A percentile compares a stretch with the other conserved stretches of the same genome.
Evolutionary conservation across 2,888 invertebrate genomes (phyloP).

Genomic region (Chromoteleia sp.): DNA sequence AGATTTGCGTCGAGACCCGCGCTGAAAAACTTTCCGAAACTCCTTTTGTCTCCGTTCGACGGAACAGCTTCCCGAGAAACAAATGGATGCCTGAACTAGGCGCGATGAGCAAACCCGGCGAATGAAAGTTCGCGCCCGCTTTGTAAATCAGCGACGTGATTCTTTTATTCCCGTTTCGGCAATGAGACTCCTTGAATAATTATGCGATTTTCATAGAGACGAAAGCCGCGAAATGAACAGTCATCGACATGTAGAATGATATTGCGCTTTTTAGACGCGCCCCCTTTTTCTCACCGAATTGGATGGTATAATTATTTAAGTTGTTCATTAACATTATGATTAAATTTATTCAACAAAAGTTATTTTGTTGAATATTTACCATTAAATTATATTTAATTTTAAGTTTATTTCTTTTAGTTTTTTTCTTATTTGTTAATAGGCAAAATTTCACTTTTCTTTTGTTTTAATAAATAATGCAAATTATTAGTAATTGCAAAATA

Average conservation of each 20-base stretch:
- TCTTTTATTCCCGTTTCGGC: constrained; percentile 42
- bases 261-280: too few species aligned
- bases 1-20: constrained; percentile 39
- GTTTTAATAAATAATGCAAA: too few species aligned
- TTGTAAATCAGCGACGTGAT: constrained; percentile 52
- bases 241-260: neutral
- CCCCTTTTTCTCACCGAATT: too few species aligned
- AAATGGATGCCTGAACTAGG: constrained; percentile 40
- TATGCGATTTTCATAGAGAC: constrained; percentile 28
- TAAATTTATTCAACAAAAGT: too few species aligned
- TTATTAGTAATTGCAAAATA: too few species aligned
- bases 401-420: too few species aligned
- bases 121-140: constrained; percentile 54
- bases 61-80: constrained; percentile 52
- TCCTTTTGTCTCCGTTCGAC: constrained; percentile 56
- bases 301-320: too few species aligned
- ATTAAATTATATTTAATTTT: too few species aligned
- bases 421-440: too few species aligned
- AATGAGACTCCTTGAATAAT: constrained; percentile 41
- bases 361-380: too few species aligned
- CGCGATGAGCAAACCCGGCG: constrained; percentile 38
- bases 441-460: too few species aligned
- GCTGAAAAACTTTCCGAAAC: constrained; percentile 56
- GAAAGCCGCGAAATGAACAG: constrained; percentile 20
- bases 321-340: too few species aligned